A percentile compares a stretch with the other conserved stretches of the same genome.
These are phyloP conservation scores for Sebastiscus albofasciatus DNA, from an alignment of 2,797 vertebrate species.

Conservation along the genomic window DNA sequence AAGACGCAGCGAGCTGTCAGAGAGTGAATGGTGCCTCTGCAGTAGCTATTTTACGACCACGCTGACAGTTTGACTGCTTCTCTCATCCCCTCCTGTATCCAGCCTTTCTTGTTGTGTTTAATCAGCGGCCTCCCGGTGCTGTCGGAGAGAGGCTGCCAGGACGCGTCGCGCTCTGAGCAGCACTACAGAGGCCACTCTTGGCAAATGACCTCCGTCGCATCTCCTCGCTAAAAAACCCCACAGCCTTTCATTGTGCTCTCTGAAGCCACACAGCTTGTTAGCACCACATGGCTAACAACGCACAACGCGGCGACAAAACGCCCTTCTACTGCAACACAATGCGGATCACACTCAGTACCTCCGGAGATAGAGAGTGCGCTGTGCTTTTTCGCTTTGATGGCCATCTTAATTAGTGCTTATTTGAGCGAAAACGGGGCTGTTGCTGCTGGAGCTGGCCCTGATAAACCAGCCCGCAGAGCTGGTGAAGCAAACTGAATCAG, in stretches of 20 bases:
- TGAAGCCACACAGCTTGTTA: slow-evolving; percentile 43
- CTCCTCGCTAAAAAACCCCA: slow-evolving; percentile 10
- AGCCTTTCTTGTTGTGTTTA: slow-evolving; percentile 72
- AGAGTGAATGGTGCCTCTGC: slow-evolving; percentile 64
- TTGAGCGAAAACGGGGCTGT: slow-evolving; percentile 8
- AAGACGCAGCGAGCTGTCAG: slow-evolving; percentile 68
- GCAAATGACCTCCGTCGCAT: slow-evolving; percentile 66
- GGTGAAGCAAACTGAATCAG: neutral
- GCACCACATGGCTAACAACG: slow-evolving; percentile 36
- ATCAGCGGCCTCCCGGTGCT: slow-evolving; percentile 70
- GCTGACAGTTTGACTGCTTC: slow-evolving; percentile 81
- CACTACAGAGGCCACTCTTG: slow-evolving; percentile 55
- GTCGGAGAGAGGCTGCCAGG: slow-evolving; percentile 60
- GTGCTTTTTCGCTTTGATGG: slow-evolving; percentile 23
- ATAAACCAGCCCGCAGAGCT: slow-evolving; percentile 9
- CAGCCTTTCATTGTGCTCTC: slow-evolving; percentile 33
- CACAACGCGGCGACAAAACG: slow-evolving; percentile 9
- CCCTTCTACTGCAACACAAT: slow-evolving; percentile 20
- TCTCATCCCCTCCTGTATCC: slow-evolving; percentile 61
- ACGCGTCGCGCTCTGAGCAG: slow-evolving; percentile 39
- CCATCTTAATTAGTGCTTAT: slow-evolving; percentile 54
- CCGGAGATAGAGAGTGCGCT: neutral
- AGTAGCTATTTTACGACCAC: slow-evolving; percentile 72
- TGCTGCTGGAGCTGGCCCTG: slow-evolving; percentile 24
- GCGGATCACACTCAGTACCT: slow-evolving; percentile 29